Percentiles rank a stretch among this genome's conserved stretches.
Evolutionary conservation across 2,797 vertebrate species (phyloP).

Genomic region (Rhinella marina): DNA sequence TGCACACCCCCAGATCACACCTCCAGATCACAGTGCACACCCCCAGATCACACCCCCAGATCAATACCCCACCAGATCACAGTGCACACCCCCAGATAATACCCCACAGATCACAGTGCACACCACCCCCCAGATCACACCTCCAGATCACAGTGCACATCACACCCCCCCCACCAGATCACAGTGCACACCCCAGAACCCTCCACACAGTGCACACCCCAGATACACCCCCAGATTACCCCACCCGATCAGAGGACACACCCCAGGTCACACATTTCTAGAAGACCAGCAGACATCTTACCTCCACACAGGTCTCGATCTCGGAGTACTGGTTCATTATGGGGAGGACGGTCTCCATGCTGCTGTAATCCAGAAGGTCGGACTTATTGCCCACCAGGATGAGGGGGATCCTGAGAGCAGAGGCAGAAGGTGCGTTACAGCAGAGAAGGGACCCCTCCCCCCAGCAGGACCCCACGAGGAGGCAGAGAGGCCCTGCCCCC

Average conservation of each 20-base stretch:
- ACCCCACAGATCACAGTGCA: too few relatives aligned
- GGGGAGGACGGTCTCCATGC: constrained; percentile 95
- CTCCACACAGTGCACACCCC: too few relatives aligned
- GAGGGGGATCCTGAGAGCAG: constrained; percentile 85
- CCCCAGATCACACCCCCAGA: too few relatives aligned
- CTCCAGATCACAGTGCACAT: too few relatives aligned
- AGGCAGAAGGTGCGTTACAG: constrained; percentile 38
- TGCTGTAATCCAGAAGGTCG: constrained; percentile 94
- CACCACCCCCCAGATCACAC: too few relatives aligned
- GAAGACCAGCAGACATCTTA: constrained; percentile 67
- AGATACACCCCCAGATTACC: too few relatives aligned
- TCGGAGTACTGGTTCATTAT: constrained; percentile 97
- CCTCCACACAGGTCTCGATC: constrained; percentile 98
- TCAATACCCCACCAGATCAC: too few relatives aligned
- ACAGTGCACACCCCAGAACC: too few relatives aligned
- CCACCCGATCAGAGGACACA: background rate
- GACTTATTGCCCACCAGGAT: constrained; percentile 98
- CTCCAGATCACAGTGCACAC: too few relatives aligned
- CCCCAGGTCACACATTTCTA: background rate
- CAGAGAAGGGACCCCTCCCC: background rate
- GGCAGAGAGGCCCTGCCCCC: too few relatives aligned
- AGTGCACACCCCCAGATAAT: background rate
- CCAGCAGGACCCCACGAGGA: background rate
- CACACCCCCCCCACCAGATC: too few relatives aligned
- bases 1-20: too few relatives aligned